Evolutionary conservation across 2,888 invertebrate species (phyloP).

Genomic region (Sinohyriopsis cumingii): DNA sequence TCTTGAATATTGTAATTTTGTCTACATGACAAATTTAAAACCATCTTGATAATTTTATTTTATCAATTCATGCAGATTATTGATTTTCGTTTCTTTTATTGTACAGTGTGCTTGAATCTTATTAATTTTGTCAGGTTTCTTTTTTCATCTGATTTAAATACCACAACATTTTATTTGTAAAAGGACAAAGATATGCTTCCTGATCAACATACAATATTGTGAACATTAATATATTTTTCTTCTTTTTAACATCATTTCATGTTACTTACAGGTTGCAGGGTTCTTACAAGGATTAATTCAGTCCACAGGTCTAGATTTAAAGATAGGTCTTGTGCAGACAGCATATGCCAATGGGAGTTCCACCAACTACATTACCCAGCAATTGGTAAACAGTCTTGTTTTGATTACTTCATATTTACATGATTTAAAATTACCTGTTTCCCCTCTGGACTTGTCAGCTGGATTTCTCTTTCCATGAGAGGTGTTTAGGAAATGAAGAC

Average conservation of each 20-base stretch:
- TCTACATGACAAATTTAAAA: too few species aligned
- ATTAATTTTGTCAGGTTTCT: too few species aligned
- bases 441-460: neutral
- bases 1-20: too few species aligned
- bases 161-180: too few species aligned
- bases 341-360: constrained; percentile 99
- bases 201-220: neutral
- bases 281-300: constrained; percentile 76
- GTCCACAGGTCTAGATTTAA: constrained; percentile 74
- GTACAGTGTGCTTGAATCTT: too few species aligned
- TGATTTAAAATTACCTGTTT: neutral
- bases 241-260: neutral
- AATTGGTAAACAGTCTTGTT: constrained; percentile 64
- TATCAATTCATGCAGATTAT: too few species aligned
- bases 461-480: neutral
- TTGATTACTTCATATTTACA: neutral
- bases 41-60: too few species aligned
- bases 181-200: too few species aligned
- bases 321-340: constrained; percentile 94
- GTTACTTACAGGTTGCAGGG: constrained; percentile 77
- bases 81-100: too few species aligned
- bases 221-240: neutral
- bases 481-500: too few species aligned
- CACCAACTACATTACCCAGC: constrained; percentile 85
- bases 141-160: too few species aligned